phyloP scores from a whole-genome alignment of 2,888 invertebrate genomes.

The Oxytorus armatus region DNA sequence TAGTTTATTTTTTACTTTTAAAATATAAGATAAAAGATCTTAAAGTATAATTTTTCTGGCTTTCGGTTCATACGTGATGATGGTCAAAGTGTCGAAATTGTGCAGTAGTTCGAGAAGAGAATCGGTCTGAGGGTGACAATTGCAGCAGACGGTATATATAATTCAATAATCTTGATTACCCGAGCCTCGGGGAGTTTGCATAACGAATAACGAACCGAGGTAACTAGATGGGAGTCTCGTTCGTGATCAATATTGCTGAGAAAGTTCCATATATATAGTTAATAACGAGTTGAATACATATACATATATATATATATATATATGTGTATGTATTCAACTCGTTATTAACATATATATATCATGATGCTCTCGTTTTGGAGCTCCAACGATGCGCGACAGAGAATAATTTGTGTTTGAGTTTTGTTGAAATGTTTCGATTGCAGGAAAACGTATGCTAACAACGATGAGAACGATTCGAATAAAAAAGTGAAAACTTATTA shows the following conservation, averaged over 20 bases:
- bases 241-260: constrained; percentile 28
- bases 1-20: no score
- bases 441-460: no score
- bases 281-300: constrained; percentile 11
- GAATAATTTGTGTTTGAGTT: constrained; percentile 21
- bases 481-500: no score
- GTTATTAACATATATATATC: background rate
- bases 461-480: no score
- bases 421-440: no score
- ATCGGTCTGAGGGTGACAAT: constrained; percentile 17
- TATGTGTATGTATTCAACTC: constrained; percentile 5
- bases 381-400: constrained; percentile 12
- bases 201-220: constrained; percentile 39
- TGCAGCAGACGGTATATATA: constrained; percentile 35
- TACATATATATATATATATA: constrained; percentile 9
- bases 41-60: no score
- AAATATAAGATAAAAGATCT: no score
- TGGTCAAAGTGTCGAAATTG: background rate
- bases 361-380: constrained; percentile 16
- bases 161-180: constrained; percentile 50
- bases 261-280: background rate
- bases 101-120: background rate
- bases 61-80: background rate
- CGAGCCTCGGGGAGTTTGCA: constrained; percentile 34
- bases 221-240: constrained; percentile 13